phyloP scores from a whole-genome alignment of 2,113 vertebrate species.

The Kryptolebias marmoratus region DNA sequence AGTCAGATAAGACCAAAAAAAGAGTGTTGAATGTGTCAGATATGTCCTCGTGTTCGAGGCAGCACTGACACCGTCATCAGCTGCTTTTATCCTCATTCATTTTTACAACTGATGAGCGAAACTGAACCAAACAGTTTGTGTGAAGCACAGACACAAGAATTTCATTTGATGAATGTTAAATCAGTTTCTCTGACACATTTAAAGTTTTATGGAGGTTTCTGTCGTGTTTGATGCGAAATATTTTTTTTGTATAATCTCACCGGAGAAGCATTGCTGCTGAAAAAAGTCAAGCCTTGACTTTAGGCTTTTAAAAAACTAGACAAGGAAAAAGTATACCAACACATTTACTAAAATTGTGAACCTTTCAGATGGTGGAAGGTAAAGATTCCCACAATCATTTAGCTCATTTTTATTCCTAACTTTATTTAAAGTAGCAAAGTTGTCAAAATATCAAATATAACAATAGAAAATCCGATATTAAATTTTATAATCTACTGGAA shows the following conservation, averaged over 20 bases:
- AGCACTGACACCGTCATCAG: background rate
- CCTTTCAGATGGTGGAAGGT: no score
- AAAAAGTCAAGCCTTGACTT: no score
- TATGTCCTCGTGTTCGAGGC: background rate
- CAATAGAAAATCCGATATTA: no score
- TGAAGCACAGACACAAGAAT: background rate
- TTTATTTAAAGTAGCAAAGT: no score
- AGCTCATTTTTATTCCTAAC: background rate
- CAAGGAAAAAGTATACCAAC: background rate
- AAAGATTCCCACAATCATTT: background rate
- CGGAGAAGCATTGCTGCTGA: background rate
- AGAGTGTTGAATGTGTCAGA: conserved; percentile 12
- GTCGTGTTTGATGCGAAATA: background rate
- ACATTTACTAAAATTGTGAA: background rate
- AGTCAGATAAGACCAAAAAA: conserved; percentile 51
- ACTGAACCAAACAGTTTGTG: background rate
- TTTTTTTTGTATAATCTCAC: conserved; percentile 4
- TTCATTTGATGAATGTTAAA: background rate
- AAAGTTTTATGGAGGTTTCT: background rate
- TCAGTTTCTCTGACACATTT: background rate
- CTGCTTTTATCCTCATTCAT: background rate
- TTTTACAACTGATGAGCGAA: background rate
- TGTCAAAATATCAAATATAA: no score
- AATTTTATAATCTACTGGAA: no score
- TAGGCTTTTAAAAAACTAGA: no score